These are phyloP conservation scores for Falcaria lacertinaria DNA, from an alignment of 2,888 invertebrate species.

Conservation along the genomic window DNA sequence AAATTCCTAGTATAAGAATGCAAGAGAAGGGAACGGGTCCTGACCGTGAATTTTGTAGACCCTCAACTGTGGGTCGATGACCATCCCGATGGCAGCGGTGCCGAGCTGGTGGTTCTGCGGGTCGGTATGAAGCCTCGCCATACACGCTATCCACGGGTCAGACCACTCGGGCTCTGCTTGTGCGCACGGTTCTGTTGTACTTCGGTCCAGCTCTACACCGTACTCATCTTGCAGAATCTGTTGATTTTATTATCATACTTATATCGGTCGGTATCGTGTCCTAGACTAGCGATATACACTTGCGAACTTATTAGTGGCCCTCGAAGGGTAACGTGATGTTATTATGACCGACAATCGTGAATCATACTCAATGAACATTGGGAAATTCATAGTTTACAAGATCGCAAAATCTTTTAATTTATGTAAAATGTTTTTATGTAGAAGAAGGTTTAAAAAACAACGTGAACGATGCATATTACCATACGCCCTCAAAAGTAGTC, in stretches of 20 bases:
- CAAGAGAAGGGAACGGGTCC: background rate
- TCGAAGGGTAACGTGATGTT: too few relatives aligned
- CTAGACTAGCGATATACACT: too few relatives aligned
- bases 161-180: conserved; percentile 51
- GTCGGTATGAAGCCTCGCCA: conserved; percentile 83
- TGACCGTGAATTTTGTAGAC: conserved; percentile 77
- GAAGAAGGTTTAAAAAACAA: too few relatives aligned
- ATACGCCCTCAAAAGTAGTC: too few relatives aligned
- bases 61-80: conserved; percentile 79
- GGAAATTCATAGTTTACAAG: too few relatives aligned
- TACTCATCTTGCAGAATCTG: conserved; percentile 40
- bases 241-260: background rate
- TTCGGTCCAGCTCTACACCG: conserved; percentile 36
- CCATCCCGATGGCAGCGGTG: conserved; percentile 86
- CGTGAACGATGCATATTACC: too few relatives aligned
- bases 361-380: too few relatives aligned
- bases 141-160: conserved; percentile 86
- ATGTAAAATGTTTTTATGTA: too few relatives aligned
- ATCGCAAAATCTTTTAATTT: too few relatives aligned
- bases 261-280: too few relatives aligned
- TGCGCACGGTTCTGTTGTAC: conserved; percentile 56
- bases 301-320: too few relatives aligned
- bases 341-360: too few relatives aligned
- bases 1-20: background rate
- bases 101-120: conserved; percentile 90